phyloP scores from a whole-genome alignment of 2,888 invertebrate genomes.

The Chelonus formosanus region DNA sequence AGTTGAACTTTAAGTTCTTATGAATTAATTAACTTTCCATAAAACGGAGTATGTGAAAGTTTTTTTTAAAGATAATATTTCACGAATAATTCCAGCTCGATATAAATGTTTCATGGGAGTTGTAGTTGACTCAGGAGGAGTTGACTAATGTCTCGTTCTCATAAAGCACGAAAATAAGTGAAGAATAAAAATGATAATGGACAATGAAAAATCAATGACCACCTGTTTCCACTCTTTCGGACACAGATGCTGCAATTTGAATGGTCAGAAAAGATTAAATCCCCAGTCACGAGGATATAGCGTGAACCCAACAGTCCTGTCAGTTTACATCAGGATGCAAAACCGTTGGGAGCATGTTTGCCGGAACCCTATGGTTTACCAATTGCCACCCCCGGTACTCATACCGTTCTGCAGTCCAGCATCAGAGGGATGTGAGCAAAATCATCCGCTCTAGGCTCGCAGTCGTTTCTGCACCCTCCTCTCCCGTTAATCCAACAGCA shows the following conservation, averaged over 20 bases:
- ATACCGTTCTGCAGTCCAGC: constrained; percentile 19
- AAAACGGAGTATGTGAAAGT: too few relatives aligned
- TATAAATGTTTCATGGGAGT: too few relatives aligned
- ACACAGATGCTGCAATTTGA: constrained; percentile 22
- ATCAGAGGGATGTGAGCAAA: constrained; percentile 20
- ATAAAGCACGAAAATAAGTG: constrained; percentile 28
- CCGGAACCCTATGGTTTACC: constrained; percentile 40
- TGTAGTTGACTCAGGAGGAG: too few relatives aligned
- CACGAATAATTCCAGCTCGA: too few relatives aligned
- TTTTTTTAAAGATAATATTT: too few relatives aligned
- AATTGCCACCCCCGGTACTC: constrained; percentile 32
- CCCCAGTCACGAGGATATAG: constrained; percentile 19
- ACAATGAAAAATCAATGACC: constrained; percentile 16
- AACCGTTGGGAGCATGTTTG: constrained; percentile 40
- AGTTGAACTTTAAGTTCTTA: too few relatives aligned
- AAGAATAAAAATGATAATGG: background rate
- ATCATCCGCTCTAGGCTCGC: constrained; percentile 8
- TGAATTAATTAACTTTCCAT: too few relatives aligned
- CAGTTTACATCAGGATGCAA: constrained; percentile 41
- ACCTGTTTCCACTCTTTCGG: constrained; percentile 2
- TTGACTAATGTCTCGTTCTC: constrained; percentile 22
- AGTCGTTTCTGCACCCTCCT: constrained; percentile 22
- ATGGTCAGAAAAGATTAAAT: constrained; percentile 36
- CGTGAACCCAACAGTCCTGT: constrained; percentile 37
- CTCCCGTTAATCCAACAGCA: constrained; percentile 28